A percentile compares a stretch with the other conserved stretches of the same genome.
Conservation (phyloP, 2,888 invertebrate species). For the Tenthredo distinguenda region DNA sequence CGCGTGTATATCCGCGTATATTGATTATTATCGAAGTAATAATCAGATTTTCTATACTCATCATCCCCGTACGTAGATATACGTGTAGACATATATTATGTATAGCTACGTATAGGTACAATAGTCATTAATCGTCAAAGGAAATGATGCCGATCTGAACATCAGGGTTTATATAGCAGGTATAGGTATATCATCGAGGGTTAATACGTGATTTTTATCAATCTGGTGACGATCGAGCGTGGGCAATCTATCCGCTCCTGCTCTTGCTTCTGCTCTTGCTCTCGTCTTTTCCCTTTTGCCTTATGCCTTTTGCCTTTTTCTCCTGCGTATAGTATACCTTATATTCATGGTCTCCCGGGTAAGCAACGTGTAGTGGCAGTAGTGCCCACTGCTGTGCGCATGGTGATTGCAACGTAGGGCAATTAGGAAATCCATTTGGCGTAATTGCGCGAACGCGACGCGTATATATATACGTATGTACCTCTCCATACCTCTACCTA, state of each 20-base stretch:
- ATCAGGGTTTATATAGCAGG: background rate
- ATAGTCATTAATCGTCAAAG: constrained; percentile 36
- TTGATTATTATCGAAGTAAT: background rate
- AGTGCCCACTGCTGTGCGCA: background rate
- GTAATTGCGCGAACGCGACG: constrained; percentile 70
- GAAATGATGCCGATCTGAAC: constrained; percentile 40
- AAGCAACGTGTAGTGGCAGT: background rate
- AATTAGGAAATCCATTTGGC: constrained; percentile 77
- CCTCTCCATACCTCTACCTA: background rate
- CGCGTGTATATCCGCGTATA: background rate
- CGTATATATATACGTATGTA: background rate
- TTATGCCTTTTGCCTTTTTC: background rate
- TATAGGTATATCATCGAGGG: background rate
- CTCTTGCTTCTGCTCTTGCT: background rate
- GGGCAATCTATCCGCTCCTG: background rate
- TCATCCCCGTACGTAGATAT: background rate
- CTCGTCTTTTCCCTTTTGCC: background rate
- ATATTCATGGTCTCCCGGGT: background rate
- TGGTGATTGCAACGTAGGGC: constrained; percentile 57
- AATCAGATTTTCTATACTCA: background rate
- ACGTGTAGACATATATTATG: background rate
- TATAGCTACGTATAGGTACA: background rate
- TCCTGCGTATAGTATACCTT: constrained; percentile 36
- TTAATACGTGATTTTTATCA: background rate
- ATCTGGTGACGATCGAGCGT: constrained; percentile 4